Conservation (phyloP, 2,113 vertebrate genomes). For the Micronycteris hirsuta region DNA sequence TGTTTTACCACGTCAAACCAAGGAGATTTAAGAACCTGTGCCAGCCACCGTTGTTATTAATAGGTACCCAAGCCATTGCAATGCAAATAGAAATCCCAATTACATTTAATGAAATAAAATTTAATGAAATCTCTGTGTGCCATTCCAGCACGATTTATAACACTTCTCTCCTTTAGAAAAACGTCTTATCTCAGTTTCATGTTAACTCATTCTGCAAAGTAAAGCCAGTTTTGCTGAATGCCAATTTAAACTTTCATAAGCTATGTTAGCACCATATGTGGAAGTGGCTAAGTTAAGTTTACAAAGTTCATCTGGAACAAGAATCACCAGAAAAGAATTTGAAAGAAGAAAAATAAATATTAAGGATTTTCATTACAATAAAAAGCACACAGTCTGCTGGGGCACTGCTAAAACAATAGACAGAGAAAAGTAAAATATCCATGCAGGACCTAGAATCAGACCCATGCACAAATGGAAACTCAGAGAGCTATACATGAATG, state of each 20-base stretch:
- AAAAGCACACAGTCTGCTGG: background rate
- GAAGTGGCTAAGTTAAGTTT: background rate
- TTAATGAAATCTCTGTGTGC: background rate
- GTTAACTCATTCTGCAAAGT: background rate
- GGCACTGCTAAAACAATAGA: background rate
- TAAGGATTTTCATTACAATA: background rate
- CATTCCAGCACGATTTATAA: background rate
- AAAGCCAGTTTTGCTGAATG: background rate
- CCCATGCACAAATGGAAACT: background rate
- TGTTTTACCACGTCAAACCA: background rate
- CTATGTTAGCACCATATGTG: background rate
- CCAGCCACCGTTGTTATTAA: background rate
- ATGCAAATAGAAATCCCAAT: constrained; percentile 32
- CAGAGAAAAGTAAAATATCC: background rate
- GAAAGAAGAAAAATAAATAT: background rate
- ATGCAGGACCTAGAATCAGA: background rate
- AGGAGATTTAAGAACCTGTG: background rate
- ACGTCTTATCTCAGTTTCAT: constrained; percentile 3
- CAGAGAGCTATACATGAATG: background rate
- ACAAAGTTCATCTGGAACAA: background rate
- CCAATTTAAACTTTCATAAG: background rate
- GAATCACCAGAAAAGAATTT: background rate
- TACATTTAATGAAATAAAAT: constrained; percentile 1
- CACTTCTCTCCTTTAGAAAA: background rate
- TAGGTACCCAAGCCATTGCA: background rate